Conservation (phyloP, 1,140 invertebrate genomes). For the Sarcophaga peregrina region DNA sequence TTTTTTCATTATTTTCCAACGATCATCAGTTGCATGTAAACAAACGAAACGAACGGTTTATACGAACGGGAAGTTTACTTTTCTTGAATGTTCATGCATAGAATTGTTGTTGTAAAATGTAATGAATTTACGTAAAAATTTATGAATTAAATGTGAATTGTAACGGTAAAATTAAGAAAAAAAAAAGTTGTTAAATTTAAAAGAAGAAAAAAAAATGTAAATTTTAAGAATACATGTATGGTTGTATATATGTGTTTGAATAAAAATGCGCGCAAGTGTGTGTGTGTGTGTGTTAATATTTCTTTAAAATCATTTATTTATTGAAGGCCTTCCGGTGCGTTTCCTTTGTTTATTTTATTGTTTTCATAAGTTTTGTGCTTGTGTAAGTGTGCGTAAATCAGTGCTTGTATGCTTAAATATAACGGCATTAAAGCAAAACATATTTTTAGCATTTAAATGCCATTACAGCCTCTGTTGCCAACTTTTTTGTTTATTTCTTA, state of each 20-base stretch:
- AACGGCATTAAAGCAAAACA: background rate
- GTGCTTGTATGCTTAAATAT: conserved; percentile 10
- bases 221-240: background rate
- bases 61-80: background rate
- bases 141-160: background rate
- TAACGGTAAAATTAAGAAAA: background rate
- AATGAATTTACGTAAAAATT: conserved; percentile 18
- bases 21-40: conserved; percentile 31
- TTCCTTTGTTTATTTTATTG: background rate
- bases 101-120: background rate
- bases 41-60: conserved; percentile 34
- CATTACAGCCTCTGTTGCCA: background rate
- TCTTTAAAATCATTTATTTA: background rate
- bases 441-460: conserved; percentile 29
- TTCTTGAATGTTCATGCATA: background rate
- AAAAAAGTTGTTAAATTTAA: no score
- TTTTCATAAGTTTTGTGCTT: background rate
- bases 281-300: background rate
- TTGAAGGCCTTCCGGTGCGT: conserved; percentile 25
- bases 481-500: background rate
- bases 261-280: background rate
- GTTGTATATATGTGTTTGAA: no score
- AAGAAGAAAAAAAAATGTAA: background rate
- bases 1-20: background rate
- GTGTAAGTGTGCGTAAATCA: background rate